Evolutionary conservation across 2,888 invertebrate genomes (phyloP).

Genomic region (Mactromeris polynyma): DNA sequence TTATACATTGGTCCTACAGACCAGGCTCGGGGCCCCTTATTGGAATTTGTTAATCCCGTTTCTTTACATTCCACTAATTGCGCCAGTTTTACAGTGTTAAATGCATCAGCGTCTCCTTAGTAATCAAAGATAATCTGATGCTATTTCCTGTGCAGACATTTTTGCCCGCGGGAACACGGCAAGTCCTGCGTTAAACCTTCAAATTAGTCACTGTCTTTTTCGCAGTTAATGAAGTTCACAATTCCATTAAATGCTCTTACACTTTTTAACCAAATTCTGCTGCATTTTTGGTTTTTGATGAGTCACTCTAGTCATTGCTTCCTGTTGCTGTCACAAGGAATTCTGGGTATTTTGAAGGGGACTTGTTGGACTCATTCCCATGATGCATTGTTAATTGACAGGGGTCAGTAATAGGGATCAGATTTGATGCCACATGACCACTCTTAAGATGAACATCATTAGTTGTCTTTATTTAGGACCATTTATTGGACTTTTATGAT

Average conservation of each 20-base stretch:
- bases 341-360: constrained; percentile 22
- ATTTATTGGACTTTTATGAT: background rate
- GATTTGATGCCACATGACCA: constrained; percentile 45
- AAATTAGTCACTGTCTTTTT: constrained; percentile 29
- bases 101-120: background rate
- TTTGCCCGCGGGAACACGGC: constrained; percentile 24
- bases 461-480: background rate
- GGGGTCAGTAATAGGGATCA: constrained; percentile 60
- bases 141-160: constrained; percentile 38
- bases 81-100: background rate
- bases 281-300: constrained; percentile 24
- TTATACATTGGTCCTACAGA: too few relatives aligned
- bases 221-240: constrained; percentile 31
- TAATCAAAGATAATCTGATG: constrained; percentile 17
- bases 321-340: constrained; percentile 32
- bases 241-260: constrained; percentile 33
- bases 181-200: constrained; percentile 21
- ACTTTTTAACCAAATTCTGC: constrained; percentile 31
- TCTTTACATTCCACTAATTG: too few relatives aligned
- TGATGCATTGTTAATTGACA: constrained; percentile 38
- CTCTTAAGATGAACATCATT: constrained; percentile 48
- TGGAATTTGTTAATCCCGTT: too few relatives aligned
- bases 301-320: constrained; percentile 25
- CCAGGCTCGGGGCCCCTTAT: too few relatives aligned
- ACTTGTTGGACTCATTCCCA: constrained; percentile 28